Percentiles rank a stretch among this genome's conserved stretches.
These are phyloP conservation scores for Harpagoxenus sublaevis DNA, from an alignment of 2,888 invertebrate species.

Conservation along the genomic window DNA sequence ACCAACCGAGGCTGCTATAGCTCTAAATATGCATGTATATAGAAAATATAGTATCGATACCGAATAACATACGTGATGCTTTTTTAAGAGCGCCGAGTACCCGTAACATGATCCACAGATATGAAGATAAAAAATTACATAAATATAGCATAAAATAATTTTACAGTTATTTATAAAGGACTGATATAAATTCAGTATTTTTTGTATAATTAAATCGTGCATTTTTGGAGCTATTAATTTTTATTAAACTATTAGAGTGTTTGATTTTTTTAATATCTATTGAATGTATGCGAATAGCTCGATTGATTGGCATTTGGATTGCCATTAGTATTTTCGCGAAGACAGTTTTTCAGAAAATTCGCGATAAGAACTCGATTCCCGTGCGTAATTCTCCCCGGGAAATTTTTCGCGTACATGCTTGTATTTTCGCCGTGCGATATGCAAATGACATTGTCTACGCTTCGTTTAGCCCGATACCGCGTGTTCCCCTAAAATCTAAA, in stretches of 20 bases:
- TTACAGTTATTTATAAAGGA: not conserved
- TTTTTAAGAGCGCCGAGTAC: constrained; percentile 10
- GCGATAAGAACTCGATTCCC: constrained; percentile 23
- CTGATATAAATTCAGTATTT: not conserved
- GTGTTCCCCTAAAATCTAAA: constrained; percentile 35
- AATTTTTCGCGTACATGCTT: constrained; percentile 38
- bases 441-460: constrained; percentile 42
- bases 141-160: not conserved
- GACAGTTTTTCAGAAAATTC: constrained; percentile 17
- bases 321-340: not conserved
- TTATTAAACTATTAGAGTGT: not conserved
- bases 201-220: not conserved
- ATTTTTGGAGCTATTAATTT: not conserved
- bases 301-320: not conserved
- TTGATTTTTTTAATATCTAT: not conserved
- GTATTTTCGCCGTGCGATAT: constrained; percentile 48
- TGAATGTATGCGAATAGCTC: not conserved
- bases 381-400: not conserved
- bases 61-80: not conserved
- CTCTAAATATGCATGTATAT: not conserved
- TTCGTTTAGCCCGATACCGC: constrained; percentile 43
- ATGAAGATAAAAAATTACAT: not conserved
- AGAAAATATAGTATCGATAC: constrained; percentile 24
- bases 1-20: constrained; percentile 3
- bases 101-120: not conserved